Conservation (phyloP, 2,113 vertebrate genomes). For the Colistium nudipinnis region DNA sequence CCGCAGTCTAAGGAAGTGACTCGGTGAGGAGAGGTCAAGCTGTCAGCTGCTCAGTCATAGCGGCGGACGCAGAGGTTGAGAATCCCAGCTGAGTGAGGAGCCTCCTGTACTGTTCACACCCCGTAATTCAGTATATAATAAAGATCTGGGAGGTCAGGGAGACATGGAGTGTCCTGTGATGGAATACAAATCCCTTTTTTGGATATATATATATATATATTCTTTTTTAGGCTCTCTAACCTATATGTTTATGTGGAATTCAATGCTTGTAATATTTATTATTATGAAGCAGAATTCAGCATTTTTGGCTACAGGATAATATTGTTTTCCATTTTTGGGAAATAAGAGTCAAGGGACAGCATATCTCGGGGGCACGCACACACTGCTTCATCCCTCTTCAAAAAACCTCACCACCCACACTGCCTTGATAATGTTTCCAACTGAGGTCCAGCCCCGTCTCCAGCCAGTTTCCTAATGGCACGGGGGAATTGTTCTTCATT, state of each 20-base stretch:
- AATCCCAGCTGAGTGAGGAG: conserved; percentile 26
- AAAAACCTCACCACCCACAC: background rate
- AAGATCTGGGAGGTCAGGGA: background rate
- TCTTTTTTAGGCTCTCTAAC: no score
- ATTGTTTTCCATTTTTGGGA: no score
- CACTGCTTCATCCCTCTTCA: background rate
- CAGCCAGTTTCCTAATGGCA: background rate
- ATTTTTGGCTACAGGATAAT: no score
- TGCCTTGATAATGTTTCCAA: background rate
- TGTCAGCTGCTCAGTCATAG: conserved; percentile 48
- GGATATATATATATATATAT: no score
- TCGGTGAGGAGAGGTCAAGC: conserved; percentile 44
- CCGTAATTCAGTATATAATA: background rate
- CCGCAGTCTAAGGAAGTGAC: conserved; percentile 51
- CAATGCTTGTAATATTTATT: no score
- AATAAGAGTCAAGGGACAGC: no score
- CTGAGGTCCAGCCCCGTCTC: background rate
- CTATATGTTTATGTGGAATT: no score
- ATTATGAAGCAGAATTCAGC: no score
- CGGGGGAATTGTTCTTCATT: conserved; percentile 27
- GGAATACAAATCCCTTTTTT: background rate
- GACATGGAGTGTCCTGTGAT: background rate
- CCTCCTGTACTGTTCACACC: background rate
- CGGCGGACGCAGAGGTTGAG: conserved; percentile 10
- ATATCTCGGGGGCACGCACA: background rate